Conservation (phyloP, 2,113 vertebrate species). For the Nothobranchius kuhntae region DNA sequence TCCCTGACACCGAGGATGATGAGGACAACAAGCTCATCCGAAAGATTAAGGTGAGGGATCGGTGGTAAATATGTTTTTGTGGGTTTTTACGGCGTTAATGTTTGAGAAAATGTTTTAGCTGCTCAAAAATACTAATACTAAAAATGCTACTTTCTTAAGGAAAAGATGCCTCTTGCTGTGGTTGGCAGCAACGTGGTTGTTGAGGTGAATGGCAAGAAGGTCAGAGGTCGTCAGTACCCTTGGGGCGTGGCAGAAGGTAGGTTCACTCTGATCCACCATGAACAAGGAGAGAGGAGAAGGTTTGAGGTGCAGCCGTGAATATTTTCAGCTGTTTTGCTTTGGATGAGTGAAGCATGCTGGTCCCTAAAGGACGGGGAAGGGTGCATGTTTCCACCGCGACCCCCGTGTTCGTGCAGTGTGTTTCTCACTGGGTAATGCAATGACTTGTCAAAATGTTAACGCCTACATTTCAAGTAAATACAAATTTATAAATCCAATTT, state of each 20-base stretch:
- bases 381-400: slow-evolving; percentile 40
- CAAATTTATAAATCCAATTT: not conserved
- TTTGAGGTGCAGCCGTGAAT: too few species aligned
- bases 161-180: slow-evolving; percentile 82
- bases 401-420: slow-evolving; percentile 25
- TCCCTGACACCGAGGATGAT: slow-evolving; percentile 81
- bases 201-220: slow-evolving; percentile 82
- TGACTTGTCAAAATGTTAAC: slow-evolving; percentile 35
- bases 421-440: slow-evolving; percentile 23
- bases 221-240: slow-evolving; percentile 84
- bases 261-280: slow-evolving; percentile 19
- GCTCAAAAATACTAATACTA: too few species aligned
- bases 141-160: slow-evolving; percentile 54
- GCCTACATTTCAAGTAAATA: too few species aligned
- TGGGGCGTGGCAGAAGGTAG: slow-evolving; percentile 86
- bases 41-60: slow-evolving; percentile 78
- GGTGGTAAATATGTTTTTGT: not conserved
- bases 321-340: not conserved
- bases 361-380: not conserved
- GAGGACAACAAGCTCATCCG: slow-evolving; percentile 81
- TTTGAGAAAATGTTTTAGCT: too few species aligned
- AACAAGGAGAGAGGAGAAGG: not conserved
- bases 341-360: slow-evolving; percentile 23
- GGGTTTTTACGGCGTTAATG: not conserved
- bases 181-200: slow-evolving; percentile 83